Conservation (phyloP, 2,113 vertebrate genomes). For the Hypomesus transpacificus region DNA sequence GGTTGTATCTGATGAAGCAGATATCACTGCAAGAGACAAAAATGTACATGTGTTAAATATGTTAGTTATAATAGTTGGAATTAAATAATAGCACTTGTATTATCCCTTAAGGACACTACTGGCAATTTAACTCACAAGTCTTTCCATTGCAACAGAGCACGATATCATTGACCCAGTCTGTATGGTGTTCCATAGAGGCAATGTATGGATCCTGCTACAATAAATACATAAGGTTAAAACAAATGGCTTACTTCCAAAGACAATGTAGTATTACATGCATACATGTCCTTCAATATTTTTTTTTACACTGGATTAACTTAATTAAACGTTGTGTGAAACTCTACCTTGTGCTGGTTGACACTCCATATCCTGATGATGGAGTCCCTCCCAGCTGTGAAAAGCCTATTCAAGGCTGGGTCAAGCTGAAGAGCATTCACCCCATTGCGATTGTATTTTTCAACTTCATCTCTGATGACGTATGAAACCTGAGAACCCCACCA, state of each 20-base stretch:
- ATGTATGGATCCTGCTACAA: slow-evolving; percentile 96
- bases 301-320: too few species aligned
- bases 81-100: slow-evolving; percentile 10
- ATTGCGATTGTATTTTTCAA: slow-evolving; percentile 96
- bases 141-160: slow-evolving; percentile 98
- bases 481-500: slow-evolving; percentile 78
- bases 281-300: too few species aligned
- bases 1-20: slow-evolving; percentile 96
- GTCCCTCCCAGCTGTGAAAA: slow-evolving; percentile 95
- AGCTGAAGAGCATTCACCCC: slow-evolving; percentile 97
- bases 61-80: too few species aligned
- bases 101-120: not conserved
- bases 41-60: too few species aligned
- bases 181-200: slow-evolving; percentile 98
- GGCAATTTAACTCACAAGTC: slow-evolving; percentile 81
- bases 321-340: not conserved
- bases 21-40: slow-evolving; percentile 82
- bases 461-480: slow-evolving; percentile 97
- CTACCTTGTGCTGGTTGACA: slow-evolving; percentile 96
- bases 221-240: not conserved
- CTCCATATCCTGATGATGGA: slow-evolving; percentile 99
- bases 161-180: slow-evolving; percentile 98
- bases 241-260: too few species aligned
- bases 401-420: slow-evolving; percentile 89
- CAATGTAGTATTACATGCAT: too few species aligned